phyloP scores from a whole-genome alignment of 1,140 invertebrate species.

The Stratiolaelaps scimitus region DNA sequence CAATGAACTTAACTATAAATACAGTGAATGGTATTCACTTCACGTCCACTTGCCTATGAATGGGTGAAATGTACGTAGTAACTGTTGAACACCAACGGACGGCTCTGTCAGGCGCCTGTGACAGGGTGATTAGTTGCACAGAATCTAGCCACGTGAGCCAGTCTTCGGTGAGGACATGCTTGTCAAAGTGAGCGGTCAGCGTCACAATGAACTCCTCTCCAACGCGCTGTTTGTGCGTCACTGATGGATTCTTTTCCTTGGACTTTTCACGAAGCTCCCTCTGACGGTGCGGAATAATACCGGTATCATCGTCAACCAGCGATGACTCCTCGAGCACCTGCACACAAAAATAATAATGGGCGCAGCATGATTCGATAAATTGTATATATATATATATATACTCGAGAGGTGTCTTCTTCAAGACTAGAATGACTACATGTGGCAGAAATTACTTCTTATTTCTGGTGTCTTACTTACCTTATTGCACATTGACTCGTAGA shows the following conservation, averaged over 20 bases:
- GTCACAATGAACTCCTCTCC: conserved; percentile 26
- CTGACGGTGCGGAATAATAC: conserved; percentile 24
- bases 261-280: conserved; percentile 1
- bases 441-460: background rate
- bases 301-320: conserved; percentile 7
- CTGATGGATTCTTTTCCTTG: background rate
- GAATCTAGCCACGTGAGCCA: conserved; percentile 23
- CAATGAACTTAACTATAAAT: no score
- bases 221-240: conserved; percentile 16
- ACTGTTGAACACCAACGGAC: conserved; percentile 20
- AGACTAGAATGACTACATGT: no score
- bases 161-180: conserved; percentile 25
- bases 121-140: conserved; percentile 10
- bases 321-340: conserved; percentile 10
- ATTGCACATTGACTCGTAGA: conserved; percentile 1
- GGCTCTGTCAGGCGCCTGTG: conserved; percentile 19
- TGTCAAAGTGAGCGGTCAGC: conserved; percentile 9
- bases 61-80: conserved; percentile 10
- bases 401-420: no score
- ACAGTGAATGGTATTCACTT: no score
- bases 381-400: no score
- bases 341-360: background rate
- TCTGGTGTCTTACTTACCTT: conserved; percentile 5
- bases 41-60: background rate
- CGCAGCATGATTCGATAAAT: no score